A percentile compares a stretch with the other conserved stretches of the same genome.
phyloP scores from a whole-genome alignment of 2,797 vertebrate species.

The Sebastes minor region DNA sequence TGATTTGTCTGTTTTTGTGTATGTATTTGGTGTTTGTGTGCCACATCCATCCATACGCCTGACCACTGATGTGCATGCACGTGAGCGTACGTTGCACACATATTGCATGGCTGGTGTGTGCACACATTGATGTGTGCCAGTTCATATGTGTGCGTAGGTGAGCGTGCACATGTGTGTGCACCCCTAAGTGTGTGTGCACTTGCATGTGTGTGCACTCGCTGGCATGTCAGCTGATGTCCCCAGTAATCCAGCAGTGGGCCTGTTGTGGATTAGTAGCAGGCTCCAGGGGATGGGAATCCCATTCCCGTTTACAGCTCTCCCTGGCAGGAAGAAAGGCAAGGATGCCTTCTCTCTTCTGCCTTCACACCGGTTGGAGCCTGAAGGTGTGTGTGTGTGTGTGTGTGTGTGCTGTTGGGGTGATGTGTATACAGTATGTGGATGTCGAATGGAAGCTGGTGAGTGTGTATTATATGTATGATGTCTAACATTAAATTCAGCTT shows the following conservation, averaged over 20 bases:
- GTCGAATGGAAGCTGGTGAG: conserved; percentile 14
- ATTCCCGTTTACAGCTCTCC: conserved; percentile 84
- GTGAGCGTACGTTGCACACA: conserved; percentile 28
- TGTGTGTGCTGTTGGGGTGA: conserved; percentile 21
- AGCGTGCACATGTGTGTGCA: conserved; percentile 23
- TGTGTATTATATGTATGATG: conserved; percentile 17
- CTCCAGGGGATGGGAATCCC: conserved; percentile 84
- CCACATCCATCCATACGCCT: neutral
- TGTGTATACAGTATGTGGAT: conserved; percentile 14
- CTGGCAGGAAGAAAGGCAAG: conserved; percentile 80
- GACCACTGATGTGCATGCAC: conserved; percentile 39
- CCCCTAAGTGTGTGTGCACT: conserved; percentile 2
- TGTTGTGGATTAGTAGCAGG: conserved; percentile 84
- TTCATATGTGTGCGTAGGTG: conserved; percentile 31
- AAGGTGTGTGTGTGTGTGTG: conserved; percentile 59
- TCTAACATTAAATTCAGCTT: conserved; percentile 32
- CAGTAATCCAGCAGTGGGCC: conserved; percentile 84
- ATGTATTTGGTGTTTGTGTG: neutral
- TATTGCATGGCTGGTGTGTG: conserved; percentile 31
- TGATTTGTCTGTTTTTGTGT: conserved; percentile 40
- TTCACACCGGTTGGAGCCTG: conserved; percentile 77
- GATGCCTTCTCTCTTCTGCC: conserved; percentile 77
- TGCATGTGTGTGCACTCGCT: conserved; percentile 67
- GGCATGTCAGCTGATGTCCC: conserved; percentile 84
- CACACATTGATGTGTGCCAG: conserved; percentile 22